Conservation (phyloP, 2,113 vertebrate species). For the zebrafish (Danio rerio) region GRCz12tu NC_133195.1:17202001-17202500, state of each 20-base stretch:
- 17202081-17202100: conserved; percentile 51
- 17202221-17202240: conserved; percentile 24
- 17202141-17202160: conserved; percentile 45
- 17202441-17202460: neutral
- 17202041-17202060: conserved; percentile 67
- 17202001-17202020: conserved; percentile 64
- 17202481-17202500: neutral
- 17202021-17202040: conserved; percentile 71
- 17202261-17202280: neutral
- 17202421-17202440: conserved; percentile 49
- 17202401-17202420: conserved; percentile 21
- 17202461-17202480: neutral
- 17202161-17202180: conserved; percentile 62
- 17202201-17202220: conserved; percentile 14
- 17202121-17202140: neutral
- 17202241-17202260: conserved; percentile 51
- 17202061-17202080: conserved; percentile 61
- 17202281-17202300: neutral
- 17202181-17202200: conserved; percentile 63
- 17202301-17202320: conserved; percentile 19
- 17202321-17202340: neutral
- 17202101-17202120: conserved; percentile 52
- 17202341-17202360: conserved; percentile 33
- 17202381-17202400: conserved; percentile 63
- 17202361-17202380: conserved; percentile 58